Percentiles rank a stretch among this genome's conserved stretches.
Evolutionary conservation across 2,797 vertebrate genomes (phyloP).

Genomic region (Cuculus canorus): DNA sequence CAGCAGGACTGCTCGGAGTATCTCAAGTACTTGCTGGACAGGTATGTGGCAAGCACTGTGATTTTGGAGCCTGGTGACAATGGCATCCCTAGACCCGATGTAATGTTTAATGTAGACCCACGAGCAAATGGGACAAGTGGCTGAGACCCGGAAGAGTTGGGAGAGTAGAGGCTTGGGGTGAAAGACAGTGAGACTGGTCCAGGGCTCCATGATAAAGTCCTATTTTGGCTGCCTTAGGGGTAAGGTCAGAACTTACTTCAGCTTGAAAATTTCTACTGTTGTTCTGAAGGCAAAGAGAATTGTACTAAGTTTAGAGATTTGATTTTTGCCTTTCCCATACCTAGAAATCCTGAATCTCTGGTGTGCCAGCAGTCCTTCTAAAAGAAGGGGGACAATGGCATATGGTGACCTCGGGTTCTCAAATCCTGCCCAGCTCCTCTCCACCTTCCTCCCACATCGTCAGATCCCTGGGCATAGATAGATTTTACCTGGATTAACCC

Average conservation of each 20-base stretch:
- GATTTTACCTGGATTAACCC: not conserved
- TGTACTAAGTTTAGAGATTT: not conserved
- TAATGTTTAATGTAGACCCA: not conserved
- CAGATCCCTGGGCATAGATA: not conserved
- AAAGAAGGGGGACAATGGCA: not conserved
- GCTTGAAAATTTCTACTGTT: not conserved
- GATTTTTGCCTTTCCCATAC: not conserved
- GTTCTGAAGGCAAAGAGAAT: not conserved
- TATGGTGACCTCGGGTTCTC: not conserved
- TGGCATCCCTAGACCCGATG: accelerated
- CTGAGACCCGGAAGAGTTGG: not conserved
- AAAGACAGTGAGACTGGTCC: not conserved
- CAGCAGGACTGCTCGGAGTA: conserved; percentile 87
- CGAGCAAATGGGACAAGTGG: accelerated
- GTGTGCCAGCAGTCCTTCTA: not conserved
- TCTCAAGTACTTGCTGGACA: conserved; percentile 83
- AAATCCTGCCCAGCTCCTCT: not conserved
- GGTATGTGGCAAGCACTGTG: conserved; percentile 35
- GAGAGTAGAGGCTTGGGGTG: not conserved
- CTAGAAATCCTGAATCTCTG: not conserved
- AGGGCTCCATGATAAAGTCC: not conserved
- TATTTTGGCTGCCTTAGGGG: not conserved
- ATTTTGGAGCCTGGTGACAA: not conserved
- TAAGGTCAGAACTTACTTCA: not conserved
- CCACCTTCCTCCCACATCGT: not conserved